Percentiles rank a stretch among this genome's conserved stretches.
Evolutionary conservation across 2,797 vertebrate species (phyloP).

Genomic region (Florisuga fusca): DNA sequence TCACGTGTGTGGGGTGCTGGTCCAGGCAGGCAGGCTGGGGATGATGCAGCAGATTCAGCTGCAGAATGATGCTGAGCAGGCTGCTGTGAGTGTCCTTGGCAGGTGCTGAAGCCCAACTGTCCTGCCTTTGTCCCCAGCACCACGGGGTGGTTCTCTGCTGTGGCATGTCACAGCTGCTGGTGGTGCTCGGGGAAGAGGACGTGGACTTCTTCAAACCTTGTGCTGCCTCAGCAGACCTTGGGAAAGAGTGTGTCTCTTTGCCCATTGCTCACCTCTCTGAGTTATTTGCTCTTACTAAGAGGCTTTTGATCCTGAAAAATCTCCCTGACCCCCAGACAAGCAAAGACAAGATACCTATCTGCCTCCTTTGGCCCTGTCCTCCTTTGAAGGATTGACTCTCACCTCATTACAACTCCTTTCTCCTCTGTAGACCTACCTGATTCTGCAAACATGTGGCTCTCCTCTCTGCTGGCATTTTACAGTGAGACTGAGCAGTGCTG

Average conservation of each 20-base stretch:
- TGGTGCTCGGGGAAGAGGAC: background rate
- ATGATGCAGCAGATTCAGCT: background rate
- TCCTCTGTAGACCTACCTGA: background rate
- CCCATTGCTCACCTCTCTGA: background rate
- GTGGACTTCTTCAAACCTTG: background rate
- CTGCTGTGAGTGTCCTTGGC: background rate
- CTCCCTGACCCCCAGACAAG: background rate
- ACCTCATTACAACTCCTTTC: background rate
- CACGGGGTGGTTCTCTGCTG: background rate
- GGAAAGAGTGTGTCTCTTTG: rapidly evolving
- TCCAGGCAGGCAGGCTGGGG: background rate
- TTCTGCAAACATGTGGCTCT: background rate
- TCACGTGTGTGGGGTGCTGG: background rate
- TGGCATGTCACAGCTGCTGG: background rate
- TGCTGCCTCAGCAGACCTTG: background rate
- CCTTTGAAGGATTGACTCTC: background rate
- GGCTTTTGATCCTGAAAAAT: background rate
- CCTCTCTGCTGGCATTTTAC: background rate
- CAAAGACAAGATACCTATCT: background rate
- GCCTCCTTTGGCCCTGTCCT: background rate
- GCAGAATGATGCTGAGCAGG: background rate
- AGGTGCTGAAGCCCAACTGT: background rate
- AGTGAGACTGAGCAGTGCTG: background rate
- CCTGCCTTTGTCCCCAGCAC: background rate
- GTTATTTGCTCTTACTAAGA: background rate